Evolutionary conservation across 2,888 invertebrate genomes (phyloP), one percentile per base, ranked within the genome.

Genomic region (Ophion ellenae): DNA sequence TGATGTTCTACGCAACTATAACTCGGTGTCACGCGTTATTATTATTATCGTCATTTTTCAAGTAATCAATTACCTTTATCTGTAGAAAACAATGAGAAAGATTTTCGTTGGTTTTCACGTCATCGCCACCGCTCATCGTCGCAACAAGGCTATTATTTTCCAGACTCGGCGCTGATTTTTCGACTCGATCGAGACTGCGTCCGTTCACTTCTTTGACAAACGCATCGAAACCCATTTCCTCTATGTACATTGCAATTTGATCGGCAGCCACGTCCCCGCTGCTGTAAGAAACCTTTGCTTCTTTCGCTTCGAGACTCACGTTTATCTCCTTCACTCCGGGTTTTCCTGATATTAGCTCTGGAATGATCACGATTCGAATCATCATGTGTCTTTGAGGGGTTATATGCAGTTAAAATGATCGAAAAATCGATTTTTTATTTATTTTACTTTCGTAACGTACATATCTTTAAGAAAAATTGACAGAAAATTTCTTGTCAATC

Each of bases 171-270:
- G 47, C 20, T 14, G 83, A 40, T 64, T 63, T 86, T 17, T 71
- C 70, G 17, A 81, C 14, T 1, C 71, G 67, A 67, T 69, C 59
- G 20, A 81, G 67, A 81, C 81, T 79, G 17, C 91, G 92, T 14
- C 94, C 94, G 78, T 95, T 93, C 4, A 94, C 89, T 70, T 94
- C 92, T 86, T 94, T 94, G 0, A 96, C 94, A 76, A 93, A 94
- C 0, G 97, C 96, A 76, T 96, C 97, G 91, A 98, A 98, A 0
- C 98, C 98, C 95, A 98, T 96, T 86, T 97, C 97, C 89, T 97
- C 96, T 63, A 98, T 96, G 80, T 95, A 95, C 82, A 96, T 96
- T 0, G 96, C 96, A 78, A 98, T 95, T 86, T 95, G 94, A 10
- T 94, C 94, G 0, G 97, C 94, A 4, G 95, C 95, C 9, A 96